Percentiles rank a stretch among this genome's conserved stretches.
Conservation (phyloP, 2,888 invertebrate genomes). For the Euzetes globulus region DNA sequence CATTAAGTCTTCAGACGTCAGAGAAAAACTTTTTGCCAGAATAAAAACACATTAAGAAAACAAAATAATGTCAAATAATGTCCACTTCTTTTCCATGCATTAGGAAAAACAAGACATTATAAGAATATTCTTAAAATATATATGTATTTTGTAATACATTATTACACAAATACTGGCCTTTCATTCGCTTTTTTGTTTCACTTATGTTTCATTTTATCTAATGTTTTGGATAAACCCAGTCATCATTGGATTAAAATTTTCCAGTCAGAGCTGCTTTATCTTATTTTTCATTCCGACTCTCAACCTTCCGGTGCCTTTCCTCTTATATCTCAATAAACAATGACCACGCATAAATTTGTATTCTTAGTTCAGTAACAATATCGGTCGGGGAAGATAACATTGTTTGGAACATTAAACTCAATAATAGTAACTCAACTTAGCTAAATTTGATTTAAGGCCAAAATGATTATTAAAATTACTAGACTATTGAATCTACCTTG, state of each 20-base stretch:
- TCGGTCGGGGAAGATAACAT: too few relatives aligned
- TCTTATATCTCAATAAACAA: neutral
- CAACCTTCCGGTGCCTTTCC: neutral
- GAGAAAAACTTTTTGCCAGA: neutral
- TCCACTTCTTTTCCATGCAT: constrained; percentile 1
- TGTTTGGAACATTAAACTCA: too few relatives aligned
- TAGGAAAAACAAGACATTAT: neutral
- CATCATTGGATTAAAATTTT: constrained; percentile 31
- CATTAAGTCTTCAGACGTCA: constrained; percentile 13
- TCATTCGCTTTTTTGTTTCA: neutral
- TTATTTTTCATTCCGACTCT: constrained; percentile 6
- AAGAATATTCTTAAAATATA: constrained; percentile 6
- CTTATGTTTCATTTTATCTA: neutral
- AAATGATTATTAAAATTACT: too few relatives aligned
- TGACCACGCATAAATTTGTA: neutral
- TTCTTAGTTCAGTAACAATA: too few relatives aligned
- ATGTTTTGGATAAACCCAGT: constrained; percentile 32
- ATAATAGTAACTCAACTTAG: too few relatives aligned
- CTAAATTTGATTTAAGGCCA: too few relatives aligned
- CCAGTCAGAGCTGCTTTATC: constrained; percentile 27
- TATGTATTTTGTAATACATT: constrained; percentile 26
- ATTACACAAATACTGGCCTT: constrained; percentile 24
- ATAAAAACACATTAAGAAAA: too few relatives aligned
- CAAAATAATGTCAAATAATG: constrained; percentile 11
- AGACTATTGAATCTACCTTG: too few relatives aligned